Base-by-base conservation (phyloP, 2,797 vertebrate genomes). In the Aplochiton taeniatus region DNA sequence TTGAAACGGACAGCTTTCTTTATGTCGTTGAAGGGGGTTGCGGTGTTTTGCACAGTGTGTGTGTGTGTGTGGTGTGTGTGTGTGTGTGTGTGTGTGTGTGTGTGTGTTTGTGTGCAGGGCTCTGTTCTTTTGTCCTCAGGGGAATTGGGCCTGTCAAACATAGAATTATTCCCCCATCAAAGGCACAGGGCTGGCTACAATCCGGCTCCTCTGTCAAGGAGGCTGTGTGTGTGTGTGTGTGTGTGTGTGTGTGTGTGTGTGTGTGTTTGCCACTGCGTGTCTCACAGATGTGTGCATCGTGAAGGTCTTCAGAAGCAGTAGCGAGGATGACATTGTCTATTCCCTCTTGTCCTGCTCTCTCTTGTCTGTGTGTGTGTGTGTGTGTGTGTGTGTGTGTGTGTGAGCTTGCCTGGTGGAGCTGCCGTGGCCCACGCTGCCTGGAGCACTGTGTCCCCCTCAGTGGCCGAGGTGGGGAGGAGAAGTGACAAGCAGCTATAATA, bases 41-140 rank as follows among this genome's bases (percentile, higher is more conserved):
- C 53, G 58, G 49, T 11, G 14, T 43, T 18, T 8, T 13, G 4
- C 9, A 17, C 13, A 10, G 8, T 46, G 20, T 17, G 17, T 46
- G 61, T 44, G 61, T 44, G 16, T 46, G 17, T 18, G 53, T 5
- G 12, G 44, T 58, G 54, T 61, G 59, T 63, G 16, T 49, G 16
- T 55, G 17, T 65, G 53, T 41, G 17, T 45, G 16, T 66, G 56
- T 56, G 49, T 54, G 47, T 18, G 17, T 54, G 60, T 31, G 51
- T 57, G 71, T 61, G 74, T 58, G 53, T 41, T 11, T 4, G 20
- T 4, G 16, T 31, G 17, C 45, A 14, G 18, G 9, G 47, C 11
- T 18, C 63, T 60, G 63, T 49, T 76, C 68, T 75, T 82, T 80
- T 82, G 74, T 83, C 77, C 81, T 75, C 58, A 71, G 71, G 81